Conservation (phyloP, 2,888 invertebrate genomes). For the Lasioglossum marginatum region DNA sequence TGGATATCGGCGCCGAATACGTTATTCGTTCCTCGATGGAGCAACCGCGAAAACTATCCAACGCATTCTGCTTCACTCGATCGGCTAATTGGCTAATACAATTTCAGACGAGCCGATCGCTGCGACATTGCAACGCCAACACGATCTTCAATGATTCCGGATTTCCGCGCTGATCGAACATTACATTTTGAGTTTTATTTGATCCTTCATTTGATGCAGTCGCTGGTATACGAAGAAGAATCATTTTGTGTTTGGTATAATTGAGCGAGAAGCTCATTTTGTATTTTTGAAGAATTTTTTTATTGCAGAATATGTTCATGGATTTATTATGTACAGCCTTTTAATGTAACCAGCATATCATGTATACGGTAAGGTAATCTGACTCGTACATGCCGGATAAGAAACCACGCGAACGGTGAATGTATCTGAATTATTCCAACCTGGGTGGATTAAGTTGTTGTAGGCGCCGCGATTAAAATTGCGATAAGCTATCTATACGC, state of each 20-base stretch:
- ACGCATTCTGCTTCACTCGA: background rate
- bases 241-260: background rate
- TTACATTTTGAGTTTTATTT: background rate
- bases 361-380: background rate
- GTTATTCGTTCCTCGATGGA: background rate
- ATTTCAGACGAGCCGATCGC: background rate
- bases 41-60: background rate
- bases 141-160: background rate
- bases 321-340: background rate
- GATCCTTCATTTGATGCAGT: background rate
- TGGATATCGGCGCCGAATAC: background rate
- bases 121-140: background rate
- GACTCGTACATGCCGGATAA: background rate
- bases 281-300: too few species aligned
- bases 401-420: conserved; percentile 34
- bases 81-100: background rate
- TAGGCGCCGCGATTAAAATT: conserved; percentile 33
- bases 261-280: background rate
- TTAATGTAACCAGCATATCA: background rate
- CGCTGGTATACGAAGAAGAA: background rate
- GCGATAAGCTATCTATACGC: conserved; percentile 32
- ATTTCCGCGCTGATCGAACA: background rate
- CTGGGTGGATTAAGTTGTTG: conserved; percentile 24
- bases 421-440: conserved; percentile 29
- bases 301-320: background rate